Conservation (phyloP, 2,797 vertebrate species). For the Urosaurus nigricauda region DNA sequence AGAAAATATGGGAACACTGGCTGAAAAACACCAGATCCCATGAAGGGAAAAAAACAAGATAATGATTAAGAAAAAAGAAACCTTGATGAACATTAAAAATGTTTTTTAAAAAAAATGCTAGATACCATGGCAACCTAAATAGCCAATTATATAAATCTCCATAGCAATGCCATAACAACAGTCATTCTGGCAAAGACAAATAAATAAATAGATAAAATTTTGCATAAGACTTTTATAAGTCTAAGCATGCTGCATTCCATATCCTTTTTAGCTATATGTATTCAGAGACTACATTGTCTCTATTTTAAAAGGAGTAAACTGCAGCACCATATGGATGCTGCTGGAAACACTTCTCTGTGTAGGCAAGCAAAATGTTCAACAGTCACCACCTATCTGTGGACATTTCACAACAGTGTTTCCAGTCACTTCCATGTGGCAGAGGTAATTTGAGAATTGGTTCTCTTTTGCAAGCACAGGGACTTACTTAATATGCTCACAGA, state of each 20-base stretch:
- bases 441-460: neutral
- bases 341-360: neutral
- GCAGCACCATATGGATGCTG: neutral
- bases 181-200: constrained; percentile 31
- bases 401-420: neutral
- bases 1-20: constrained; percentile 31
- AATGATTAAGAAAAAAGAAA: constrained; percentile 9
- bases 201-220: constrained; percentile 33
- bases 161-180: constrained; percentile 51
- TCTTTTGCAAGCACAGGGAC: neutral
- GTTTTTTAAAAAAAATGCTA: constrained; percentile 27
- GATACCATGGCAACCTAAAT: constrained; percentile 44
- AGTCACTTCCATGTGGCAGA: neutral
- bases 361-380: neutral
- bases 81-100: constrained; percentile 38
- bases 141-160: constrained; percentile 39
- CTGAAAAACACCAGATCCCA: constrained; percentile 44
- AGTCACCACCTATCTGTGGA: neutral
- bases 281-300: neutral
- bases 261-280: constrained; percentile 1
- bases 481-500: neutral
- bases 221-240: constrained; percentile 11
- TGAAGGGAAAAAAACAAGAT: constrained; percentile 5
- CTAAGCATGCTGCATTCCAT: neutral
- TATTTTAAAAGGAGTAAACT: neutral